phyloP scores from a whole-genome alignment of 2,113 vertebrate genomes.

The Spheniscus mendiculus region DNA sequence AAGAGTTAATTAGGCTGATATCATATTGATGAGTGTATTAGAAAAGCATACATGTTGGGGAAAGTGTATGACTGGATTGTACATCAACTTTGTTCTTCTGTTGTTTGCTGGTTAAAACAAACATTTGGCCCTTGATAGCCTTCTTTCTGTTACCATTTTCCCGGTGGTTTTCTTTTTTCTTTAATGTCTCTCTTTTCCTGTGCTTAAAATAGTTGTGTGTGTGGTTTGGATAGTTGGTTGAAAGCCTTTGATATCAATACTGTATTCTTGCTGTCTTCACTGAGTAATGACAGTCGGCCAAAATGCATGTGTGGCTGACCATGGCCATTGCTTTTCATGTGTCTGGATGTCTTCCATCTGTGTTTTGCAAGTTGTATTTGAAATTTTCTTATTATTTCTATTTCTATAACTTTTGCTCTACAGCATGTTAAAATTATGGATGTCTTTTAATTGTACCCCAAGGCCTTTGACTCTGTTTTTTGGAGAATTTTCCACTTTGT shows the following conservation, averaged over 20 bases:
- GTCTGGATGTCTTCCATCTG: neutral
- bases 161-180: neutral
- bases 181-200: neutral
- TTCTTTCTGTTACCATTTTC: neutral
- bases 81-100: neutral
- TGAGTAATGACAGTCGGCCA: neutral
- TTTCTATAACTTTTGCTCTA: neutral
- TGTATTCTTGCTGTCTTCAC: neutral
- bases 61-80: neutral
- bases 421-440: neutral
- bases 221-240: neutral
- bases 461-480: neutral
- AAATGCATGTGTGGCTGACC: neutral
- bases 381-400: neutral
- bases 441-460: neutral
- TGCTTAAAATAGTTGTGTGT: rapidly evolving
- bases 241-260: neutral
- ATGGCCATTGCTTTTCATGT: neutral
- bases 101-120: neutral
- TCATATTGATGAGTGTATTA: neutral
- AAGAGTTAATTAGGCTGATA: neutral
- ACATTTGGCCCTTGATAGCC: neutral
- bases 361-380: neutral
- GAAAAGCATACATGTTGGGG: neutral
- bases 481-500: neutral